Evolutionary conservation across 1,140 invertebrate genomes (phyloP).

Genomic region (Oncopodura yosiiana): DNA sequence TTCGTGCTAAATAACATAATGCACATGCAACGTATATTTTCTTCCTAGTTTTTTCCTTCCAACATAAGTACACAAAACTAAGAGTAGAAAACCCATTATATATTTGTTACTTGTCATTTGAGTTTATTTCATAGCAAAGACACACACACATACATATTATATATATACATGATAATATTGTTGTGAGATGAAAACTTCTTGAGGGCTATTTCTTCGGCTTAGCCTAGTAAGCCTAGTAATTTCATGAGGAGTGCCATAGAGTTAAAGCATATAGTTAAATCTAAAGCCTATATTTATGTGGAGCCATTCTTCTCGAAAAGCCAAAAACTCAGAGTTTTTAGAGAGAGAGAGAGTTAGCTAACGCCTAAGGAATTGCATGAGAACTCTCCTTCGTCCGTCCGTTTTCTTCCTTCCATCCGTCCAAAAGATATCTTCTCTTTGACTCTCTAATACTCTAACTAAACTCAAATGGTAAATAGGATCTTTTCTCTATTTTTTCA

Average conservation of each 20-base stretch:
- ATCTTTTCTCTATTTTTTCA: no score
- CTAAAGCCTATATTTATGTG: constrained; percentile 23
- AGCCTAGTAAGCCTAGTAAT: constrained; percentile 22
- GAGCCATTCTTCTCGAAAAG: constrained; percentile 9
- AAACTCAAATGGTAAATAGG: no score
- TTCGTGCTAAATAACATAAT: no score
- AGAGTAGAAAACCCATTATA: constrained; percentile 12
- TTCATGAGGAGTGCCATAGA: constrained; percentile 18
- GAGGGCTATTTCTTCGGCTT: constrained; percentile 21
- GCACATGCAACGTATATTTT: no score
- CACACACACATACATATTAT: neutral
- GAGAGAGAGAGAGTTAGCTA: constrained; percentile 7
- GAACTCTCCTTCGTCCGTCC: neutral
- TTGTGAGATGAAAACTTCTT: constrained; percentile 15
- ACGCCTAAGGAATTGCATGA: constrained; percentile 16
- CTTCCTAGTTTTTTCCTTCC: no score
- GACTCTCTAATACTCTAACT: neutral
- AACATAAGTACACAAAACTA: no score
- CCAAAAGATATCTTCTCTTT: neutral
- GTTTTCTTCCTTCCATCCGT: neutral
- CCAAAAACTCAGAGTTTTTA: constrained; percentile 13
- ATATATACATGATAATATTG: neutral
- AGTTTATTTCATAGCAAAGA: neutral
- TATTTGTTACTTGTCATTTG: constrained; percentile 14
- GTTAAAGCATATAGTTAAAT: constrained; percentile 9